phyloP scores from a whole-genome alignment of 2,888 invertebrate species.

The Lathronympha strigana region DNA sequence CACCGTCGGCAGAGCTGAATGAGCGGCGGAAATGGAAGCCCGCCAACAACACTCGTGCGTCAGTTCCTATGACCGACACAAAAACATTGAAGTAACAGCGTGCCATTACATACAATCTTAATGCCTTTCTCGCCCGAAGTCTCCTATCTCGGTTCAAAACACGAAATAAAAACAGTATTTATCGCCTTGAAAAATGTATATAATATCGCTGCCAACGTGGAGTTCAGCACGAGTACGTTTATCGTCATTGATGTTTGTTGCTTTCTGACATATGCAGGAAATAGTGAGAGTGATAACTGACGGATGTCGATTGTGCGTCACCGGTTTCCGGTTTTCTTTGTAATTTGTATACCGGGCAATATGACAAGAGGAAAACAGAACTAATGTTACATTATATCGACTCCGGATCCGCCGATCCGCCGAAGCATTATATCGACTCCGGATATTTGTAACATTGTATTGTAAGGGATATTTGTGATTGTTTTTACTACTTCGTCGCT shows the following conservation, averaged over 20 bases:
- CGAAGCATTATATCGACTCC: no score
- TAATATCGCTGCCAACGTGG: conserved; percentile 25
- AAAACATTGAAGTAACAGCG: neutral
- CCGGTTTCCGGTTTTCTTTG: neutral
- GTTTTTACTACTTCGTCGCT: no score
- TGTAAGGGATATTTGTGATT: no score
- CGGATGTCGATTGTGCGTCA: neutral
- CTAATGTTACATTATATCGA: no score
- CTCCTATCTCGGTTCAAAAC: conserved; percentile 44
- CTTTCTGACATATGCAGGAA: conserved; percentile 6
- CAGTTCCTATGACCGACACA: conserved; percentile 59
- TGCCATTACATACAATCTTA: neutral
- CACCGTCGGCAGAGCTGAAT: conserved; percentile 80
- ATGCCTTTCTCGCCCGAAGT: neutral
- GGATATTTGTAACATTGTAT: no score
- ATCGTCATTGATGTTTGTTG: neutral
- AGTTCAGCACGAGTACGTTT: neutral
- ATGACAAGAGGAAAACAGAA: conserved; percentile 1
- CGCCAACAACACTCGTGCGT: conserved; percentile 73
- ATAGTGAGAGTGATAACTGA: neutral
- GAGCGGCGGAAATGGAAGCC: conserved; percentile 71
- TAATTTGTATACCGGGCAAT: neutral
- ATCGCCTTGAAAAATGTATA: conserved; percentile 16
- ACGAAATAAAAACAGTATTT: conserved; percentile 45
- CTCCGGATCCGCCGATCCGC: no score